phyloP scores from a whole-genome alignment of 2,113 vertebrate species.

The Fukomys damarensis region DNA sequence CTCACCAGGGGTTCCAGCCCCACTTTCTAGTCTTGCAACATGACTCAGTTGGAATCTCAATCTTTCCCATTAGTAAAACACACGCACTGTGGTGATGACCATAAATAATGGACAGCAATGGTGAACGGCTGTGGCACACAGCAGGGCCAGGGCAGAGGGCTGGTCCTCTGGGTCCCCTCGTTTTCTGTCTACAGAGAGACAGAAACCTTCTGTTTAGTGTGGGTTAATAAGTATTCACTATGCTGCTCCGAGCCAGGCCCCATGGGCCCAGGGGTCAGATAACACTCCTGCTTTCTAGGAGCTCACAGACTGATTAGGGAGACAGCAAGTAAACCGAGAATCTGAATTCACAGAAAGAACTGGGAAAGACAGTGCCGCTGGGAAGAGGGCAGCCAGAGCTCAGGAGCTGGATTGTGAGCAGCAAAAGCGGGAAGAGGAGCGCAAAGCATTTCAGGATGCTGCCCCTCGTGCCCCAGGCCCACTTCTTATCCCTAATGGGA shows the following conservation, averaged over 20 bases:
- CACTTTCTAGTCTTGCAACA: neutral
- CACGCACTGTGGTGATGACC: neutral
- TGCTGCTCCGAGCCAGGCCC: neutral
- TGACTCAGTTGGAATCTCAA: neutral
- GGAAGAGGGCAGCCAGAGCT: neutral
- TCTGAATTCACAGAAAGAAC: neutral
- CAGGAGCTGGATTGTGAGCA: neutral
- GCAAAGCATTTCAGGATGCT: neutral
- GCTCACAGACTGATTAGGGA: neutral
- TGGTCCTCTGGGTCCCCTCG: neutral
- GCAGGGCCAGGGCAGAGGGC: neutral
- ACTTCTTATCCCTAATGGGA: neutral
- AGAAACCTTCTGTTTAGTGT: neutral
- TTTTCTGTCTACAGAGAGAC: neutral
- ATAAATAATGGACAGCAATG: neutral
- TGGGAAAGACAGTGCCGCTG: neutral
- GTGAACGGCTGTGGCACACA: fast-evolving
- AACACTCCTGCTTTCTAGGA: neutral
- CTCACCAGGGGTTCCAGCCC: neutral
- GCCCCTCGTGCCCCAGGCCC: neutral
- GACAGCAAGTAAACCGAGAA: neutral
- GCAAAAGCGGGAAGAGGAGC: neutral
- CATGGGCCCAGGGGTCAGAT: neutral
- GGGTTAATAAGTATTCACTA: neutral
- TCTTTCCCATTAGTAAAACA: constrained; percentile 8